Evolutionary conservation across 2,113 vertebrate genomes (phyloP).

Genomic region (Gorsachius goisagi): DNA sequence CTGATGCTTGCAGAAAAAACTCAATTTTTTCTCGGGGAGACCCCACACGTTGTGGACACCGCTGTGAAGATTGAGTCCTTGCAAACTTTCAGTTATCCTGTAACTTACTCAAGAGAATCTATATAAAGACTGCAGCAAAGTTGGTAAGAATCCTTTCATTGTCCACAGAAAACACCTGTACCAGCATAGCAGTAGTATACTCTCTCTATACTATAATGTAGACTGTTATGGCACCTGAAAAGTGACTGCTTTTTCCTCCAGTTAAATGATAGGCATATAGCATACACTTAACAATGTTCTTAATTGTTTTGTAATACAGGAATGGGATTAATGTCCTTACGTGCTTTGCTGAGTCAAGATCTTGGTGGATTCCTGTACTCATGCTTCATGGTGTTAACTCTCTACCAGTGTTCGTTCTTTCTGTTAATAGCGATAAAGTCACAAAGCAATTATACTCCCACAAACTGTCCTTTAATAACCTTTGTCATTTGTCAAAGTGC

Average conservation of each 20-base stretch:
- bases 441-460: constrained; percentile 45
- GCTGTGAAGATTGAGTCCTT: background rate
- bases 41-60: background rate
- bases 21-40: background rate
- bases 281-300: background rate
- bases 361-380: background rate
- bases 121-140: background rate
- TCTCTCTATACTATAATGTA: background rate
- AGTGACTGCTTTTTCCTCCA: background rate
- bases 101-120: background rate
- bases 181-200: background rate
- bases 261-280: background rate
- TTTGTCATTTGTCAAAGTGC: constrained; percentile 39
- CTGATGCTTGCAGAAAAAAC: background rate
- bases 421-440: constrained; percentile 35
- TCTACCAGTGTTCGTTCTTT: background rate
- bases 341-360: constrained; percentile 43
- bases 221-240: background rate
- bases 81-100: background rate
- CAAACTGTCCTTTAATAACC: constrained; percentile 47
- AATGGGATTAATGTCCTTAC: background rate
- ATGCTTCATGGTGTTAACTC: background rate
- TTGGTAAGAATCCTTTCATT: background rate
- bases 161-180: background rate
- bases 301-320: background rate